phyloP scores from a whole-genome alignment of 1,140 invertebrate genomes.

The Brachionus rubens region DNA sequence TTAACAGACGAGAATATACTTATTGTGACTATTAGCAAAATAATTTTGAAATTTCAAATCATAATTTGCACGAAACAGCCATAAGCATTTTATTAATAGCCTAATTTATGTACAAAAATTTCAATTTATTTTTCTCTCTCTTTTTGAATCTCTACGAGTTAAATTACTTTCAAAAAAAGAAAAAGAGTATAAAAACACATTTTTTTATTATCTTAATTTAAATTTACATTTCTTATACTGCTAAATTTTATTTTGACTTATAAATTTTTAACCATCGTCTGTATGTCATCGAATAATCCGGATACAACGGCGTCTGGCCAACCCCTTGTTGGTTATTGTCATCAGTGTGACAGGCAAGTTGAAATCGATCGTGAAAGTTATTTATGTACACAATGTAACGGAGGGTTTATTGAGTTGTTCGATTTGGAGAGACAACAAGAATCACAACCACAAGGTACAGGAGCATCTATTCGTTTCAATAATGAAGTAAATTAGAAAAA shows the following conservation, averaged over 20 bases:
- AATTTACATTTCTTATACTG: too few relatives aligned
- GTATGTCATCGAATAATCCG: constrained; percentile 8
- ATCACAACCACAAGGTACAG: neutral
- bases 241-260: neutral
- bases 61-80: too few relatives aligned
- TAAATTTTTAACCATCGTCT: too few relatives aligned
- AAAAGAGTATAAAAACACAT: too few relatives aligned
- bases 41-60: neutral
- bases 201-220: too few relatives aligned
- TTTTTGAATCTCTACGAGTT: too few relatives aligned
- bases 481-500: neutral
- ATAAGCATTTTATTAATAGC: too few relatives aligned
- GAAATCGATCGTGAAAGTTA: neutral
- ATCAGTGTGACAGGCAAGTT: constrained; percentile 46
- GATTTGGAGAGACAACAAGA: constrained; percentile 1
- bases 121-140: too few relatives aligned
- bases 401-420: constrained; percentile 46
- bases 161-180: too few relatives aligned
- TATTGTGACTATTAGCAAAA: too few relatives aligned
- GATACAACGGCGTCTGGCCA: neutral
- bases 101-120: too few relatives aligned
- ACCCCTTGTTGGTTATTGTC: neutral
- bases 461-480: neutral
- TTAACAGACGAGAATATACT: too few relatives aligned
- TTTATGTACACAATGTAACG: constrained; percentile 15